Evolutionary conservation across 2,113 vertebrate genomes (phyloP).

Genomic region (Seriola rivoliana): DNA sequence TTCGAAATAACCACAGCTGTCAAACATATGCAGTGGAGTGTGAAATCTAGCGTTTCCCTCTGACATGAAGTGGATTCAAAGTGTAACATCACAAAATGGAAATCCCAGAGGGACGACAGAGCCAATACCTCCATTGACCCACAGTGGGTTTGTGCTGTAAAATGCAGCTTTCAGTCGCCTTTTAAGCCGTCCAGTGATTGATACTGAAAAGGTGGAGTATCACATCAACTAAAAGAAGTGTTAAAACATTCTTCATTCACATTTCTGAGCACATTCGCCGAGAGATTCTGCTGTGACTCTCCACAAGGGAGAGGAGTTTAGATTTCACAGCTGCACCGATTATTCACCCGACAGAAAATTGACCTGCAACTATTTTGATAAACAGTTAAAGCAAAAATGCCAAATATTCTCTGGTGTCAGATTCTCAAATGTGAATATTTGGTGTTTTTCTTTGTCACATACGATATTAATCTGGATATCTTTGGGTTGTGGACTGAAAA

Average conservation of each 20-base stretch:
- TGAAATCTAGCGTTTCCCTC: background rate
- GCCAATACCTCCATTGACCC: no score
- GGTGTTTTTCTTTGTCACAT: background rate
- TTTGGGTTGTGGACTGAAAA: background rate
- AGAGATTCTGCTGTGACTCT: background rate
- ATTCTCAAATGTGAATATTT: rapidly evolving
- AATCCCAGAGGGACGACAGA: no score
- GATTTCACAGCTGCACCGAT: background rate
- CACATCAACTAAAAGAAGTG: no score
- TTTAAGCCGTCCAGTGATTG: background rate
- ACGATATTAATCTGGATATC: background rate
- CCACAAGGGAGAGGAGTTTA: background rate
- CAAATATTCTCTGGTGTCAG: background rate
- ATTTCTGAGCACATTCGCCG: background rate
- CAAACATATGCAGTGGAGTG: background rate
- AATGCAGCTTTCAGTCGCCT: background rate
- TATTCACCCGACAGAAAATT: background rate
- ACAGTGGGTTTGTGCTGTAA: background rate
- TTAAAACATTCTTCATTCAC: no score
- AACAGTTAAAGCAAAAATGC: background rate
- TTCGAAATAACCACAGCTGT: constrained; percentile 13
- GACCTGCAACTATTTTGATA: background rate
- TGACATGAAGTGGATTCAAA: no score
- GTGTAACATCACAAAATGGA: no score
- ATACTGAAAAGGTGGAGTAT: no score